Evolutionary conservation across 2,797 vertebrate species (phyloP).

Genomic region (Tragelaphus oryx): DNA sequence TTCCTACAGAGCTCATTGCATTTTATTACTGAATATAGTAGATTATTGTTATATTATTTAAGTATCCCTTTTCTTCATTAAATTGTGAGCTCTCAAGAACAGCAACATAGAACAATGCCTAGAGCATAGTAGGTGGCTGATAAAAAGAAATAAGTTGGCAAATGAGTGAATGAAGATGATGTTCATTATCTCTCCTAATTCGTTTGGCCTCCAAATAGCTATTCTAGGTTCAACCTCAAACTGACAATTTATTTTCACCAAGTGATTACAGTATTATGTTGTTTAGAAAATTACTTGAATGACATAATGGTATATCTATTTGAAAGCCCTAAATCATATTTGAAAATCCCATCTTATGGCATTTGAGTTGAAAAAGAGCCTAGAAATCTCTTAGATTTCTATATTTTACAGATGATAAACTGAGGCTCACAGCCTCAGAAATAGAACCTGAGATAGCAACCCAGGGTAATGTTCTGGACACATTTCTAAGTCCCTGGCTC

Average conservation of each 20-base stretch:
- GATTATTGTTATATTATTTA: neutral
- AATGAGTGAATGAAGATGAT: neutral
- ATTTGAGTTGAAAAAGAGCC: neutral
- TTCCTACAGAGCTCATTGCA: neutral
- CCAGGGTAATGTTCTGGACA: neutral
- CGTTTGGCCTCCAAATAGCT: neutral
- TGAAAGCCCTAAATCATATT: neutral
- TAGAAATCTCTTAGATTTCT: neutral
- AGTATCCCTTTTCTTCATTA: neutral
- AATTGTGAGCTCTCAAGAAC: neutral
- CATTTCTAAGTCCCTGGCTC: neutral
- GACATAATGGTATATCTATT: neutral
- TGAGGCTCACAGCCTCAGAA: neutral
- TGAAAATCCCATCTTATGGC: neutral
- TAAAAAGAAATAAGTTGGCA: neutral
- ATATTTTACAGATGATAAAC: neutral
- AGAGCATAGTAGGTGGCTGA: neutral
- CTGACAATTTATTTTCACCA: neutral
- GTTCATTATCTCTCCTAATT: neutral
- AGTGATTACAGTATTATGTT: neutral
- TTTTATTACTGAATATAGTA: neutral
- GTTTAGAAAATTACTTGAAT: constrained; percentile 13
- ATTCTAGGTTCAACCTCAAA: neutral
- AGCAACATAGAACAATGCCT: neutral
- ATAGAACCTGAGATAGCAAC: neutral